These are phyloP conservation scores for Seriola rivoliana DNA, from an alignment of 2,113 vertebrate species.

Conservation along the genomic window DNA sequence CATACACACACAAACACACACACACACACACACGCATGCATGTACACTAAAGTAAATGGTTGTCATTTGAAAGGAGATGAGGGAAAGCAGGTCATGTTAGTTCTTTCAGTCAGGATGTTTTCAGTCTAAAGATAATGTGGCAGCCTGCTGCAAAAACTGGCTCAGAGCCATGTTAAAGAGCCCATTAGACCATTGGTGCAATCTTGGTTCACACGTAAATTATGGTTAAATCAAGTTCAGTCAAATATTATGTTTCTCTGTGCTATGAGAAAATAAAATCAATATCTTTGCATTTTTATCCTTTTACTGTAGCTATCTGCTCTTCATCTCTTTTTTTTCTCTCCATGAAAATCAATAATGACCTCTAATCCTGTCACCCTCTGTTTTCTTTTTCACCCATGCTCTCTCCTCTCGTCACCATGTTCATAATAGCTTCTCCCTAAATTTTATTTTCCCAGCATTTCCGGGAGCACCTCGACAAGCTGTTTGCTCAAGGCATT, in stretches of 20 bases:
- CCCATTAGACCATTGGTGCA: slow-evolving; percentile 19
- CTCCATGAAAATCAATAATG: background rate
- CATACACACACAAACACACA: slow-evolving; percentile 7
- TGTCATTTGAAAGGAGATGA: slow-evolving; percentile 21
- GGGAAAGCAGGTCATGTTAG: slow-evolving; percentile 27
- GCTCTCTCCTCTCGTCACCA: background rate
- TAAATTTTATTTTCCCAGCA: slow-evolving; percentile 85
- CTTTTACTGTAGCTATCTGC: background rate
- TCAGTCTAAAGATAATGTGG: slow-evolving; percentile 37
- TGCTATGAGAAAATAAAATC: slow-evolving; percentile 11
- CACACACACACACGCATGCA: too few species aligned
- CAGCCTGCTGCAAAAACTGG: slow-evolving; percentile 26
- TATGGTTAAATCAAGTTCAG: background rate
- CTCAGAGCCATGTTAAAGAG: slow-evolving; percentile 10
- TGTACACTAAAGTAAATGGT: background rate
- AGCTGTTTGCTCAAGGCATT: slow-evolving; percentile 95
- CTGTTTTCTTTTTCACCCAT: background rate
- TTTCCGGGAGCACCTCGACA: slow-evolving; percentile 95
- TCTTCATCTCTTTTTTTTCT: background rate
- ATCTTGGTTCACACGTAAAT: slow-evolving; percentile 26
- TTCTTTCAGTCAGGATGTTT: slow-evolving; percentile 32
- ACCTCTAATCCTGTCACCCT: background rate
- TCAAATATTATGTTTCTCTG: background rate
- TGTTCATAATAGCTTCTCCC: background rate
- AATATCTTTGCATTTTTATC: background rate